Evolutionary conservation across 2,888 invertebrate species (phyloP), one percentile per base, ranked within the genome.

Genomic region (Galeruca laticollis): DNA sequence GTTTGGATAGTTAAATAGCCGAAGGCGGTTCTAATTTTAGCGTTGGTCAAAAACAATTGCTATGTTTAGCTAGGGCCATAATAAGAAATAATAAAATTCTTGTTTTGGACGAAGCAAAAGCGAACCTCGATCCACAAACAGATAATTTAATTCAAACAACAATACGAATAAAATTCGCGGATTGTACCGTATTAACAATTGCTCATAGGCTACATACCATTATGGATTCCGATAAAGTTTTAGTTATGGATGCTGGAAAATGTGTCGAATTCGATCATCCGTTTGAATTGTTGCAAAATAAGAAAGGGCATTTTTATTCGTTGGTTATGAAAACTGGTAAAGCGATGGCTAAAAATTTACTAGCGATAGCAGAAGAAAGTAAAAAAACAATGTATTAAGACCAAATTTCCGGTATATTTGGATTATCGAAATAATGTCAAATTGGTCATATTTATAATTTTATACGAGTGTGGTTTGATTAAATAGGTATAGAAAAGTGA

Each of bases 191-290:
- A 37, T 87, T 95, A 37, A 94, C 94, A 0, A 93, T 95, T 54
- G 95, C 95, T 31, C 94, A 95, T 84, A 88, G 95, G 37, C 88
- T 96, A 5, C 90, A 94, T 79, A 95, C 95, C 0, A 92, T 95
- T 60, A 94, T 95, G 92, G 94, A 95, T 84, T 93, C 92, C 0
- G 93, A 94, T 85, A 89, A 90, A 84, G 91, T 94, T 62, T 82
- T 94, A 75, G 94, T 94, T 11, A 90, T 95, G 89, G 92, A 94
- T 81, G 91, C 91, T 26, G 95, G 95, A 0, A 89, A 57, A 18
- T 88, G 91, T 82, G 89, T 89, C 0, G 96, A 97, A 83, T 89
- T 92, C 40, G 95, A 72, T 2, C 91, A 92, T 78, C 95, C 97
- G 0, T 89, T 89, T 80, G 87, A 89, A 75, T 82, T 94, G 54